Conservation (phyloP, 2,797 vertebrate species). For the Rhinophrynus dorsalis region DNA sequence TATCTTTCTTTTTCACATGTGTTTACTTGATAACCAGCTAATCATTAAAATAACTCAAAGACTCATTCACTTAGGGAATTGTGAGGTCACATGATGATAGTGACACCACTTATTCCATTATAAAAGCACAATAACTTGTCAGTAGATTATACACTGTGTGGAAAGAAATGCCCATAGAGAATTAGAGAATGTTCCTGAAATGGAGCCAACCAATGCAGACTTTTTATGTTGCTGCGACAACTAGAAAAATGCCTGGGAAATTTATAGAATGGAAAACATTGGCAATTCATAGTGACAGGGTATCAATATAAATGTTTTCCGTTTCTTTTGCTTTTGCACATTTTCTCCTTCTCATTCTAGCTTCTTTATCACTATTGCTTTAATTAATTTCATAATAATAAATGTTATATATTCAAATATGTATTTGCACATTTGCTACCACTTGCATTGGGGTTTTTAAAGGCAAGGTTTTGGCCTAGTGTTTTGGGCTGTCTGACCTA, state of each 20-base stretch:
- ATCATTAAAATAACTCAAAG: background rate
- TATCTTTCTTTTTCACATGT: background rate
- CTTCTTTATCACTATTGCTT: too few relatives aligned
- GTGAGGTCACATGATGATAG: background rate
- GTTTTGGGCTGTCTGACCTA: too few relatives aligned
- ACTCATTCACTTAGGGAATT: background rate
- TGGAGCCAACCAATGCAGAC: background rate
- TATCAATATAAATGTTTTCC: too few relatives aligned
- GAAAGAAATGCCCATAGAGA: slow-evolving; percentile 5
- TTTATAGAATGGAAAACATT: background rate
- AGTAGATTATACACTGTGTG: background rate
- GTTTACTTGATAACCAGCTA: background rate
- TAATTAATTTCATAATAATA: too few relatives aligned
- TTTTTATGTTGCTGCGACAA: background rate
- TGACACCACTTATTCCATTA: background rate
- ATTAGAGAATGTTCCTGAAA: slow-evolving; percentile 10
- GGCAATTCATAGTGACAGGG: background rate
- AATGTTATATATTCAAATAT: too few relatives aligned
- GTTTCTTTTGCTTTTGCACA: too few relatives aligned
- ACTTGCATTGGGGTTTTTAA: too few relatives aligned
- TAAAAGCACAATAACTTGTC: background rate
- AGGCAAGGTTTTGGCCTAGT: too few relatives aligned
- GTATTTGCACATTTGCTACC: too few relatives aligned
- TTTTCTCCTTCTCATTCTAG: too few relatives aligned
- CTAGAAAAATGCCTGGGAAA: slow-evolving; percentile 9